Evolutionary conservation across 2,113 vertebrate species (phyloP).

Genomic region (Smithornis capensis): DNA sequence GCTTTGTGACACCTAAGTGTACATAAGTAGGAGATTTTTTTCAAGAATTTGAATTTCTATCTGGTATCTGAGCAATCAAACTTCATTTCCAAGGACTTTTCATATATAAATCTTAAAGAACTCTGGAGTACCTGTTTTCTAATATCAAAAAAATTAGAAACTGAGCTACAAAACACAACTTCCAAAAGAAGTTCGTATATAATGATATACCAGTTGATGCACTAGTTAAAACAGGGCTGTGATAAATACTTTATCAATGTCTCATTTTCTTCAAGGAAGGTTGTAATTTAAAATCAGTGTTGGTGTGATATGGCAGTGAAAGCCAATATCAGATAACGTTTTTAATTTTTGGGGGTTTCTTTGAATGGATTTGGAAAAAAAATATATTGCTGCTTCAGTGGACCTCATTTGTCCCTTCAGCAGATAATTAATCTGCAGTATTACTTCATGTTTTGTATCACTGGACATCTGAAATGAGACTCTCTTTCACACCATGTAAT

Average conservation of each 20-base stretch:
- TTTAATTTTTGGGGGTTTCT: not conserved
- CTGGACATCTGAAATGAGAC: not conserved
- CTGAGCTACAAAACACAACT: not conserved
- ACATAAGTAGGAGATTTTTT: conserved; percentile 12
- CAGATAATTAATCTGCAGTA: not conserved
- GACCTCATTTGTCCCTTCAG: not conserved
- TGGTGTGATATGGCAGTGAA: not conserved
- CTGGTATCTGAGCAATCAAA: conserved; percentile 6
- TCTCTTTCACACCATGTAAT: not conserved
- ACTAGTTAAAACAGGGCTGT: not conserved
- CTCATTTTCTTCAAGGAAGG: not conserved
- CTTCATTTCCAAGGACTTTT: conserved; percentile 31
- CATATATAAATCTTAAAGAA: not conserved
- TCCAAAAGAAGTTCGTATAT: not conserved
- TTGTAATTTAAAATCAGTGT: not conserved
- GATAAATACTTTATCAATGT: not conserved
- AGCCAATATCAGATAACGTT: not conserved
- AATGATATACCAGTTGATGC: not conserved
- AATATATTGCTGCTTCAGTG: not conserved
- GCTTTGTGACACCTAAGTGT: conserved; percentile 42
- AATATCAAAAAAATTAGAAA: conserved; percentile 7
- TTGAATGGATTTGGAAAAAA: not conserved
- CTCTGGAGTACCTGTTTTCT: conserved; percentile 37
- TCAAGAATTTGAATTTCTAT: conserved; percentile 46
- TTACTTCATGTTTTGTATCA: not conserved